Evolutionary conservation across 2,888 invertebrate species (phyloP).

Genomic region (Tenthredo livida): DNA sequence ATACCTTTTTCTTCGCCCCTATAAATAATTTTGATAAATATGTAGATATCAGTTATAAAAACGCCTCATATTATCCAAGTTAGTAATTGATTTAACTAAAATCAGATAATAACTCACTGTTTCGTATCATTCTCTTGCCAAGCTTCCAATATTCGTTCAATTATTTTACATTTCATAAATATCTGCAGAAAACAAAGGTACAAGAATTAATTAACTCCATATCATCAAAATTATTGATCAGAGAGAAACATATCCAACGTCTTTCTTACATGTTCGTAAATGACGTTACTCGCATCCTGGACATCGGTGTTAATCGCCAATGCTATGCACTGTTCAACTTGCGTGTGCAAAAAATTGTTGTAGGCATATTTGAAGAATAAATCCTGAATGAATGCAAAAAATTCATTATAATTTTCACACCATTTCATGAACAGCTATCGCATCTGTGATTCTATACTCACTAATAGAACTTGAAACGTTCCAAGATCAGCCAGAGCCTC

Average conservation of each 20-base stretch:
- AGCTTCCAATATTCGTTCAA: slow-evolving; percentile 89
- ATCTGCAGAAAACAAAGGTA: slow-evolving; percentile 81
- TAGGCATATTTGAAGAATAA: slow-evolving; percentile 93
- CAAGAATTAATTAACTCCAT: slow-evolving; percentile 42
- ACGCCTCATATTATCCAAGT: too few species aligned
- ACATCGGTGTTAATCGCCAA: slow-evolving; percentile 82
- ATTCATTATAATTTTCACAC: background rate
- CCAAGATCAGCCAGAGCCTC: slow-evolving; percentile 82
- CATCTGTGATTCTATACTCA: slow-evolving; percentile 69
- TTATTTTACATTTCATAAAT: slow-evolving; percentile 88
- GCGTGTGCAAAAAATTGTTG: slow-evolving; percentile 98
- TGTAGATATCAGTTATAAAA: too few species aligned
- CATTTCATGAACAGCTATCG: slow-evolving; percentile 64
- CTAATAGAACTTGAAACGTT: slow-evolving; percentile 81
- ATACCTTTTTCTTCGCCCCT: slow-evolving; percentile 80
- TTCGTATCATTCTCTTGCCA: slow-evolving; percentile 89
- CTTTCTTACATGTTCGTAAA: slow-evolving; percentile 71
- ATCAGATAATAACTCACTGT: slow-evolving; percentile 84
- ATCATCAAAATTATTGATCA: slow-evolving; percentile 80
- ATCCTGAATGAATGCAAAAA: slow-evolving; percentile 82
- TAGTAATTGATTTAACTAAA: background rate
- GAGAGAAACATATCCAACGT: slow-evolving; percentile 75
- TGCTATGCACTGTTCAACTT: slow-evolving; percentile 89
- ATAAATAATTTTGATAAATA: too few species aligned
- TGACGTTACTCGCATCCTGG: slow-evolving; percentile 70